These are phyloP conservation scores for Meloidogyne exigua DNA, from an alignment of 1,140 invertebrate genomes.

Conservation along the genomic window DNA sequence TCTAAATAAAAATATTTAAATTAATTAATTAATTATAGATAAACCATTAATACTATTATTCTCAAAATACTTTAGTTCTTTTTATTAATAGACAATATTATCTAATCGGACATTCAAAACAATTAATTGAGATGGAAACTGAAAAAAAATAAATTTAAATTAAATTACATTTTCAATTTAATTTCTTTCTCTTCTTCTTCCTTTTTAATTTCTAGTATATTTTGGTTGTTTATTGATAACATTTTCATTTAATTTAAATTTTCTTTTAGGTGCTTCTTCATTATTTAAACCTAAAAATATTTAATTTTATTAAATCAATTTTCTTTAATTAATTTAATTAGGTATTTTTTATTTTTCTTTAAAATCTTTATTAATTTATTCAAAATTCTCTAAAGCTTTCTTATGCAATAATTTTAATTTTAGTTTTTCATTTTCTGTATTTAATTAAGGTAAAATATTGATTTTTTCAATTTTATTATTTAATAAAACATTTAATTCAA, in stretches of 20 bases:
- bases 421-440: background rate
- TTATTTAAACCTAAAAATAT: background rate
- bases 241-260: background rate
- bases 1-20: no score
- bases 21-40: no score
- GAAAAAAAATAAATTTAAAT: no score
- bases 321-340: background rate
- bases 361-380: background rate
- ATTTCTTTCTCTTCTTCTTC: background rate
- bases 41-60: no score
- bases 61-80: no score
- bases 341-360: background rate
- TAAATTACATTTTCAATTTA: background rate
- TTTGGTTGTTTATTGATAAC: no score
- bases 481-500: background rate
- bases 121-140: no score
- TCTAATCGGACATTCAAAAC: no score
- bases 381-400: background rate
- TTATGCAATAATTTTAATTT: background rate
- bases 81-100: no score
- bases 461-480: background rate
- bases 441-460: background rate
- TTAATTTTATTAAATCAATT: background rate
- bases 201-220: background rate
- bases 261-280: background rate